Evolutionary conservation across 2,797 vertebrate genomes (phyloP).

Genomic region (Acanthiza pusilla): DNA sequence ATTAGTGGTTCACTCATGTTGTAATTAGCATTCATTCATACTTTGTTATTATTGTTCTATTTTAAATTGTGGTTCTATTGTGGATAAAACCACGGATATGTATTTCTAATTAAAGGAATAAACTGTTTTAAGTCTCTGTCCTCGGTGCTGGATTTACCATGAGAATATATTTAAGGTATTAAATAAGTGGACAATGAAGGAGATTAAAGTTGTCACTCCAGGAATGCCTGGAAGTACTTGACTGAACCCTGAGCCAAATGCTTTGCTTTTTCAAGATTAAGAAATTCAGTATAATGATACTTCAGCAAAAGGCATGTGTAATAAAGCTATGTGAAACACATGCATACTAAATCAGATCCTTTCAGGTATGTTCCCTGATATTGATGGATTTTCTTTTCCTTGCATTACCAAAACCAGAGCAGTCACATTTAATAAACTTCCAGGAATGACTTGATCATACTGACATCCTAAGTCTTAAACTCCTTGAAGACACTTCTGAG

Average conservation of each 20-base stretch:
- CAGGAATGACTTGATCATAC: background rate
- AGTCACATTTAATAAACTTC: background rate
- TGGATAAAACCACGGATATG: no score
- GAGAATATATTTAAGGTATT: background rate
- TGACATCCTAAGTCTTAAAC: background rate
- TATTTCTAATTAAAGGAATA: background rate
- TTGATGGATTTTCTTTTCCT: background rate
- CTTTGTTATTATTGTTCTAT: background rate
- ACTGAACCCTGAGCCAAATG: background rate
- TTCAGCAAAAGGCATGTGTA: slow-evolving; percentile 9
- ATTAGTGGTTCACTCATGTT: background rate
- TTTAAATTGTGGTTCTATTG: background rate
- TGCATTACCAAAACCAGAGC: background rate
- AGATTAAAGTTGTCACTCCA: background rate
- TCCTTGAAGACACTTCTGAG: background rate
- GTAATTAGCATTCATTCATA: background rate
- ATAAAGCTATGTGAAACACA: slow-evolving; percentile 39
- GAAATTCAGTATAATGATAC: slow-evolving; percentile 24
- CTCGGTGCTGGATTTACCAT: slow-evolving; percentile 18
- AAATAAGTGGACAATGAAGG: background rate
- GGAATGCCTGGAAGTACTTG: background rate
- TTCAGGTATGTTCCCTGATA: slow-evolving; percentile 8
- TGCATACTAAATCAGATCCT: background rate
- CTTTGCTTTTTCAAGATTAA: slow-evolving; percentile 17
- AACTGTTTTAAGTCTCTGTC: background rate